Conservation (phyloP, 2,113 vertebrate genomes). For the human (Homo sapiens) region GRCh38 chr12:17138001-17138500, state of each 20-base stretch:
- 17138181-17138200: neutral
- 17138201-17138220: neutral
- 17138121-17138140: neutral
- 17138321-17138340: neutral
- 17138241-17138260: neutral
- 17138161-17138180: slow-evolving; percentile 20
- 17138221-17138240: neutral
- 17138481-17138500: neutral
- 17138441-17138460: neutral
- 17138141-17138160: neutral
- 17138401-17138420: neutral
- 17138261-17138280: neutral
- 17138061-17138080: neutral
- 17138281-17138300: neutral
- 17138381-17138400: neutral
- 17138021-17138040: neutral
- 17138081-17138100: neutral
- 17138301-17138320: neutral
- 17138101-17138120: neutral
- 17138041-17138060: neutral
- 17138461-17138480: neutral
- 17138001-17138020: neutral
- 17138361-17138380: neutral
- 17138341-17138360: neutral
- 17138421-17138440: slow-evolving; percentile 21